Evolutionary conservation across 2,113 vertebrate species (phyloP).

Genomic region (Trematocara marginatum): DNA sequence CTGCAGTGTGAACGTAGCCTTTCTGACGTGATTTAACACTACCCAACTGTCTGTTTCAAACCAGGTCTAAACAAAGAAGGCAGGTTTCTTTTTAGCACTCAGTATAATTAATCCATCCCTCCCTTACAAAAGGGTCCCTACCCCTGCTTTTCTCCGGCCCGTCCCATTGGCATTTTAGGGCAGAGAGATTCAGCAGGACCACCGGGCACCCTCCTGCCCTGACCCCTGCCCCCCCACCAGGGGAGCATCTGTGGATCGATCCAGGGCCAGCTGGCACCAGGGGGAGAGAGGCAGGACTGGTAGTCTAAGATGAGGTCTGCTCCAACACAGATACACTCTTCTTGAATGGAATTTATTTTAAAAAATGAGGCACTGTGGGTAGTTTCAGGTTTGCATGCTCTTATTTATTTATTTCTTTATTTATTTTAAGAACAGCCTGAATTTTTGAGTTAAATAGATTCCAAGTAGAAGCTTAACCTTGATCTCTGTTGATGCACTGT

Average conservation of each 20-base stretch:
- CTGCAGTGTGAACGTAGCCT: fast-evolving
- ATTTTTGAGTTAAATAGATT: background rate
- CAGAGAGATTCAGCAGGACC: slow-evolving; percentile 60
- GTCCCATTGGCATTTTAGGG: slow-evolving; percentile 69
- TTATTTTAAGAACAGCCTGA: background rate
- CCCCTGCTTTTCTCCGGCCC: slow-evolving; percentile 29
- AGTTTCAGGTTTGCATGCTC: background rate
- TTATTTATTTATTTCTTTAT: background rate
- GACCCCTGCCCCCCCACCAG: slow-evolving; percentile 71
- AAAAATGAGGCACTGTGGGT: background rate
- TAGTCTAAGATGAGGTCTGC: background rate
- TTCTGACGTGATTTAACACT: background rate
- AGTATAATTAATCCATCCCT: slow-evolving; percentile 68
- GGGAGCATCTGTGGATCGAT: slow-evolving; percentile 77
- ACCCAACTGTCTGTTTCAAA: background rate
- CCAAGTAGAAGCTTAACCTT: background rate
- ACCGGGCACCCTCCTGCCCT: slow-evolving; percentile 64
- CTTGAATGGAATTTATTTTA: background rate
- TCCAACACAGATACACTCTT: background rate
- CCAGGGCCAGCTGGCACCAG: slow-evolving; percentile 68
- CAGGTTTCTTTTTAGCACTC: slow-evolving; percentile 44
- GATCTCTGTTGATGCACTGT: background rate
- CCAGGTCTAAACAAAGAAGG: slow-evolving; percentile 31
- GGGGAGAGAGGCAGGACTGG: slow-evolving; percentile 32
- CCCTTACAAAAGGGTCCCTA: slow-evolving; percentile 48